These are phyloP conservation scores for Sorex araneus DNA, from an alignment of 2,113 vertebrate genomes.

Conservation along the genomic window DNA sequence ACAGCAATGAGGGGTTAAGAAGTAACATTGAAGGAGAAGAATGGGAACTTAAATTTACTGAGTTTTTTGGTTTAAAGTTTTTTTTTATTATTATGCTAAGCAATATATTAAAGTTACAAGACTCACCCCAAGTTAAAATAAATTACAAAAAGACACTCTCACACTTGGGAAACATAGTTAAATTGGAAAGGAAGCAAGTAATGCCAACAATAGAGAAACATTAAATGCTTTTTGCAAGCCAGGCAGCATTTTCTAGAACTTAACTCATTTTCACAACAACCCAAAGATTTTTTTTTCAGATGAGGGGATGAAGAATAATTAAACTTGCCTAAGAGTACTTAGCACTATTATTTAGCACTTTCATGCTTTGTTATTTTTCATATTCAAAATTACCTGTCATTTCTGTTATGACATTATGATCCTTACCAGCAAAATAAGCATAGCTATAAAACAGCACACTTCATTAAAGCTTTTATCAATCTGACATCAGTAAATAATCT, in stretches of 20 bases:
- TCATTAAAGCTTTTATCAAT: background rate
- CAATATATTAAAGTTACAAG: background rate
- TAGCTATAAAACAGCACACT: background rate
- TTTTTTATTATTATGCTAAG: background rate
- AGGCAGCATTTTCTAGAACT: constrained; percentile 14
- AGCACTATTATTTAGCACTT: background rate
- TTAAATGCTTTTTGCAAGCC: background rate
- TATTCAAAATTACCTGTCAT: background rate
- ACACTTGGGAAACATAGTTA: background rate
- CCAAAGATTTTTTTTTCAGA: background rate
- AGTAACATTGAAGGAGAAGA: background rate
- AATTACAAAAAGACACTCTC: background rate
- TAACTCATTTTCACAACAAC: constrained; percentile 1
- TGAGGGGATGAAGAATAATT: background rate
- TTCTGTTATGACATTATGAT: background rate
- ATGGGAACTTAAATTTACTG: background rate
- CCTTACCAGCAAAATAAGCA: background rate
- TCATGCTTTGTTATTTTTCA: background rate
- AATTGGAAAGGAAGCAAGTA: constrained; percentile 22
- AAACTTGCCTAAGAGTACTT: background rate
- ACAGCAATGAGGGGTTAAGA: background rate
- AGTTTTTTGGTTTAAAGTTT: background rate
- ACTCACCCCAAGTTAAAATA: background rate
- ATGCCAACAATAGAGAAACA: background rate
- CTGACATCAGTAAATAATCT: background rate